A percentile compares a stretch with the other conserved stretches of the same genome.
Evolutionary conservation across 64 coral and sea anemone genomes (phyloP).

Genomic region (Dendronephthya gigantea): DNA sequence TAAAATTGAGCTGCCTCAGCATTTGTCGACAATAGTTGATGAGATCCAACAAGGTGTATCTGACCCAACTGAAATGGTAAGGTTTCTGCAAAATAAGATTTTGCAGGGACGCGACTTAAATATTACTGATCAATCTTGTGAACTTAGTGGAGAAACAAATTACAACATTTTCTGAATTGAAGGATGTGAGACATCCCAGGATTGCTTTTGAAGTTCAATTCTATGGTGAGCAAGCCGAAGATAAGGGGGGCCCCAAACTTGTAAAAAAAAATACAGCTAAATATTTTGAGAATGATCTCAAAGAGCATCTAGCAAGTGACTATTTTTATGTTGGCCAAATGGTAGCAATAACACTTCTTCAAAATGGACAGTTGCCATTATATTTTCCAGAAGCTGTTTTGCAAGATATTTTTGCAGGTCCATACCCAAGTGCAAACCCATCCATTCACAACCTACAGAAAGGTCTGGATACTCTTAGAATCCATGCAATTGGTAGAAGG

Average conservation of each 20-base stretch:
- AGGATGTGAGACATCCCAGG: slow-evolving; percentile 20
- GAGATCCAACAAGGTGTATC: background rate
- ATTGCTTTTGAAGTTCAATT: slow-evolving; percentile 33
- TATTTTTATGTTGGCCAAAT: slow-evolving; percentile 13
- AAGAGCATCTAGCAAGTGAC: background rate
- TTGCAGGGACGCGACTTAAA: slow-evolving; percentile 10
- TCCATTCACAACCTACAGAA: background rate
- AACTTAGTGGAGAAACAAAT: slow-evolving; percentile 21
- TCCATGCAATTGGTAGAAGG: slow-evolving; percentile 8
- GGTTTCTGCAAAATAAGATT: slow-evolving; percentile 26
- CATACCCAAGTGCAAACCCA: background rate
- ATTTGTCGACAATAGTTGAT: background rate
- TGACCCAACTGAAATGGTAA: slow-evolving; percentile 32
- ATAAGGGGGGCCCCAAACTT: slow-evolving; percentile 23
- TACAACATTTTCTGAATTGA: slow-evolving; percentile 31
- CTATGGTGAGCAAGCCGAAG: slow-evolving; percentile 23
- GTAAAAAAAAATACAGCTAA: background rate
- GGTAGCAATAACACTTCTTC: slow-evolving; percentile 5
- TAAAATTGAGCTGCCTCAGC: background rate
- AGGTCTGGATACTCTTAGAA: slow-evolving; percentile 2
- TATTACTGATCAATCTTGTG: background rate
- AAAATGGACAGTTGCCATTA: background rate
- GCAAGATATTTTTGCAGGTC: background rate
- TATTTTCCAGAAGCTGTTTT: background rate
- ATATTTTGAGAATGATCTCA: slow-evolving; percentile 4